These are phyloP conservation scores for Heliothis subflexa DNA, from an alignment of 1,140 invertebrate genomes.

Conservation along the genomic window DNA sequence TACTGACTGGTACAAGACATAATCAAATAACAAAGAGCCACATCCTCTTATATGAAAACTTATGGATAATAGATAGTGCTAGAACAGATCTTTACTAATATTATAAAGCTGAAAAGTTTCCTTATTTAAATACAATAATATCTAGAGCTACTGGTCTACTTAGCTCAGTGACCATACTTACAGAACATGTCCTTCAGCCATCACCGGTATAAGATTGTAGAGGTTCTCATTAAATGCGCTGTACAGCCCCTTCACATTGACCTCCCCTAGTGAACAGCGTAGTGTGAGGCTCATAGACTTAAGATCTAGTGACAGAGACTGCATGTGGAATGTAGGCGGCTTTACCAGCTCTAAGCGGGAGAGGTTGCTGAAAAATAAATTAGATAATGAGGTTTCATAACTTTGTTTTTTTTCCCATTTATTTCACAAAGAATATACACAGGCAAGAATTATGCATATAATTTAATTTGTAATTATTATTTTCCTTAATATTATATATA, in stretches of 20 bases:
- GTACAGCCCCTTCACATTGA: constrained; percentile 81
- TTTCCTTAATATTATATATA: background rate
- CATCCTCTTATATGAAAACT: too few species aligned
- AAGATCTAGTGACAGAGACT: constrained; percentile 73
- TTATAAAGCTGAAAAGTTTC: background rate
- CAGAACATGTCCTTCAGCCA: constrained; percentile 83
- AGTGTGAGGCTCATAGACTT: constrained; percentile 75
- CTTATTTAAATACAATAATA: background rate
- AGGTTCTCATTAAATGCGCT: constrained; percentile 84
- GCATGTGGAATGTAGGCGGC: constrained; percentile 79
- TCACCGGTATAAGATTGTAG: constrained; percentile 80
- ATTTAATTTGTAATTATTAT: background rate
- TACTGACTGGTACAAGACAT: too few species aligned
- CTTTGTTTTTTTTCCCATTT: background rate
- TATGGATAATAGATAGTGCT: too few species aligned
- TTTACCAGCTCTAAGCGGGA: constrained; percentile 75
- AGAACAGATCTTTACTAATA: too few species aligned
- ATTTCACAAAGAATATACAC: background rate
- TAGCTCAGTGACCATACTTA: constrained; percentile 59
- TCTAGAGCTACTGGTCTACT: too few species aligned
- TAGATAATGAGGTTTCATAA: background rate
- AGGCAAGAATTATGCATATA: background rate
- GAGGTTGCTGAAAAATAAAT: constrained; percentile 68
- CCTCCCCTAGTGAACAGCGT: constrained; percentile 78
- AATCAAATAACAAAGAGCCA: too few species aligned